Evolutionary conservation across 2,797 vertebrate genomes (phyloP), one percentile per base, ranked within the genome.

Genomic region (Oreonectes daqikongensis): DNA sequence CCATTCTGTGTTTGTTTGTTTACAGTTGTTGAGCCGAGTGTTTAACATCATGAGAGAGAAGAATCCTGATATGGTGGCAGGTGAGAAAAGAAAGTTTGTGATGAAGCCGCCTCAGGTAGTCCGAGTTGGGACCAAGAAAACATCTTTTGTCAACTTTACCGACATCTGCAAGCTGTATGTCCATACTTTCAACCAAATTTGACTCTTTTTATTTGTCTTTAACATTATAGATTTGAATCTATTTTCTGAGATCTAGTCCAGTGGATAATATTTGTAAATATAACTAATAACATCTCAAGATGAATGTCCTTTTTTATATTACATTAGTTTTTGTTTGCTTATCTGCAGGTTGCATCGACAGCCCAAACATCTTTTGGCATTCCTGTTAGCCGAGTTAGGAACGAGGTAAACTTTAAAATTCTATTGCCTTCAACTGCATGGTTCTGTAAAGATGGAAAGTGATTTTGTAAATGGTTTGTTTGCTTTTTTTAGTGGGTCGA

Each of bases 91-190:
- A 82, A 99, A 99, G 90, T 99, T 99, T 88, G 94, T 96, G 78
- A 96, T 96, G 95, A 96, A 96, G 87, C 95, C 95, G 48, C 95
- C 95, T 94, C 98, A 99, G 87, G 98, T 99, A 18, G 97, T 99
- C 80, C 91, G 97, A 93, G 97, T 99, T 86, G 98, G 98, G 93
- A 99, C 97, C 86, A 99, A 99, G 95, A 99, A 99, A 94, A 98
- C 98, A 5, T 99, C 97, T 77, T 99, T 99, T 83, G 98, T 99
- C 90, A 99, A 99, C 91, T 99, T 99, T 77, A 95, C 95, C 86
- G 95, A 96, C 86, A 96, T 96, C 89, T 96, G 95, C 92, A 96
- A 96, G 92, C 89, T 96, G 95, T 96, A 86, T 95, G 95, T 93
- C 8, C 0, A 53, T 18, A 15, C 4, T 11, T 46, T 24, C 15